phyloP scores from a whole-genome alignment of 2,888 invertebrate species.

The Pocota personata region DNA sequence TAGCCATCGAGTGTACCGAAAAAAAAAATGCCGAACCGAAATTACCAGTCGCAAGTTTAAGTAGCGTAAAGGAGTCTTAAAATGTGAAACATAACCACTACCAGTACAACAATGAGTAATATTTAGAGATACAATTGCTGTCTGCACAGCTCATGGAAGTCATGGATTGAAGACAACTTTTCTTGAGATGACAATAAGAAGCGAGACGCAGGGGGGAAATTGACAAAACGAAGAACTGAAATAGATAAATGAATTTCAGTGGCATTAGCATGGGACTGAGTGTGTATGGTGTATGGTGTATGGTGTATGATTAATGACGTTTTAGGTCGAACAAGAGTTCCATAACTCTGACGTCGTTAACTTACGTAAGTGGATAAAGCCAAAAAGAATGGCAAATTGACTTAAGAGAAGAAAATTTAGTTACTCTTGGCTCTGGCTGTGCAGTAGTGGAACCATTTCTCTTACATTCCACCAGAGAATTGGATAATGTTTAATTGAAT shows the following conservation, averaged over 20 bases:
- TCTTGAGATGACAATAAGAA: conserved; percentile 11
- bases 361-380: neutral
- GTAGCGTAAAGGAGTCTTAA: conserved; percentile 46
- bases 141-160: neutral
- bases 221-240: conserved; percentile 23
- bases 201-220: conserved; percentile 24
- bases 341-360: neutral
- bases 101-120: neutral
- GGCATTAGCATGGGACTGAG: neutral
- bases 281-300: neutral
- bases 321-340: neutral
- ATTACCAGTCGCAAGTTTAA: conserved; percentile 45
- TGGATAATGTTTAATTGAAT: neutral
- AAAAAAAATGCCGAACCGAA: conserved; percentile 39
- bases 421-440: neutral
- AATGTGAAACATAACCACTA: conserved; percentile 19
- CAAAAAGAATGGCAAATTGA: neutral
- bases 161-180: conserved; percentile 12
- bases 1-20: conserved; percentile 38
- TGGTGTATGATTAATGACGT: too few species aligned
- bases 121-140: conserved; percentile 13
- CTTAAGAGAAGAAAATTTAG: neutral
- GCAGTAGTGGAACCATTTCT: neutral
- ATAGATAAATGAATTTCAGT: conserved; percentile 19
- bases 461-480: neutral